Base-by-base conservation (phyloP, 2,888 invertebrate species). In the Yponomeuta sedellus region DNA sequence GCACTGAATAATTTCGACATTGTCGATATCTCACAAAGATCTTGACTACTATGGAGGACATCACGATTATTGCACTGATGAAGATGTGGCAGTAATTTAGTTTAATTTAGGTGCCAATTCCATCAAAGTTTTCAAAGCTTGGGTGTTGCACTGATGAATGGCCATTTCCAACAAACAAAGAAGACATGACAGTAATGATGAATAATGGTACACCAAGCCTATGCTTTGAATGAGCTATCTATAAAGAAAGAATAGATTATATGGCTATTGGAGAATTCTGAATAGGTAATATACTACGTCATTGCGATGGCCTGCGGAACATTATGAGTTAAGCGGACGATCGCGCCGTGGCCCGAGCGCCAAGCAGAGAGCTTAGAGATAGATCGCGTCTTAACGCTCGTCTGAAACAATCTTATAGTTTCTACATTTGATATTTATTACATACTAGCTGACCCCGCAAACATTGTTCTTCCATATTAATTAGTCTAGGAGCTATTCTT, bases 241-340 rank as follows among this genome's bases (percentile, higher is more conserved):
- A 75, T 75, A 73, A 72, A 67, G 66, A 20, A 40, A 20, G 59
- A 59, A 25, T n/a, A 59, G 59, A 59, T 19, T 22, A 34, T 61
- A 63, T 68, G 59, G 67, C 72, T 70, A 71, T 73, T 71, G 72
- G 67, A 62, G 66, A 67, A 61, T 61, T 68, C 28, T 68, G 68
- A 73, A 74, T 71, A 66, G 66, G 64, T 62, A 61, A 68, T 69
- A 69, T 68, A 67, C 66, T 67, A 69, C 68, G 63, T 44, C 12
- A 52, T 16, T 16, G 44, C 64, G 39, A 66, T 64, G 67, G 69
- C 68, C 68, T 64, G 65, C 39, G 65, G 68, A 70, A 70, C 71
- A 68, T 67, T 68, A 66, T 66, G 59, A 67, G 64, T 39, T 64
- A 66, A 66, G 66, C 28, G 62, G 52, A 64, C 59, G 61, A 64